Evolutionary conservation across 1,140 invertebrate species (phyloP).

Genomic region (Charaxes varanes): DNA sequence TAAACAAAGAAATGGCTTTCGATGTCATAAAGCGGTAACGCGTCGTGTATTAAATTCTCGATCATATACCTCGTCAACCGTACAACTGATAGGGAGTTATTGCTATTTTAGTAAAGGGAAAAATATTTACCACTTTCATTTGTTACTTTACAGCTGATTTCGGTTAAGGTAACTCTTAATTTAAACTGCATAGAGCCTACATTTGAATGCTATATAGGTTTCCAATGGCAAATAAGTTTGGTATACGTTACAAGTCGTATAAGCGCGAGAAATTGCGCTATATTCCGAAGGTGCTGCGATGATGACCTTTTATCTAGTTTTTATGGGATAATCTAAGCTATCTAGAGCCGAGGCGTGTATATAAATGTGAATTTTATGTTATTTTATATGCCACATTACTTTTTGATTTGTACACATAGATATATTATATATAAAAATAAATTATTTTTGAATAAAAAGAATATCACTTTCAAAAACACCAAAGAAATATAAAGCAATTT

Average conservation of each 20-base stretch:
- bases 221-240: constrained; percentile 11
- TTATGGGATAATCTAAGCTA: too few relatives aligned
- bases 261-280: constrained; percentile 21
- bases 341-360: too few relatives aligned
- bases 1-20: constrained; percentile 23
- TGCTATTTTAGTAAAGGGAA: constrained; percentile 31
- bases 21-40: constrained; percentile 22
- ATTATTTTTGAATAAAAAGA: too few relatives aligned
- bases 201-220: constrained; percentile 6
- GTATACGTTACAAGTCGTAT: constrained; percentile 21
- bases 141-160: neutral
- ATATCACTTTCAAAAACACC: too few relatives aligned
- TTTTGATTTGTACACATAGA: too few relatives aligned
- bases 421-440: too few relatives aligned
- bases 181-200: constrained; percentile 2
- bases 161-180: constrained; percentile 5
- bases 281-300: constrained; percentile 23
- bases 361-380: too few relatives aligned
- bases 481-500: too few relatives aligned
- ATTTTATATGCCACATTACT: too few relatives aligned
- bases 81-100: constrained; percentile 37
- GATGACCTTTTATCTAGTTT: too few relatives aligned
- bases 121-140: constrained; percentile 15
- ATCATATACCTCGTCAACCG: constrained; percentile 35
- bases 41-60: constrained; percentile 47